Evolutionary conservation across 2,888 invertebrate genomes (phyloP).

Genomic region (Cordilura impudica): DNA sequence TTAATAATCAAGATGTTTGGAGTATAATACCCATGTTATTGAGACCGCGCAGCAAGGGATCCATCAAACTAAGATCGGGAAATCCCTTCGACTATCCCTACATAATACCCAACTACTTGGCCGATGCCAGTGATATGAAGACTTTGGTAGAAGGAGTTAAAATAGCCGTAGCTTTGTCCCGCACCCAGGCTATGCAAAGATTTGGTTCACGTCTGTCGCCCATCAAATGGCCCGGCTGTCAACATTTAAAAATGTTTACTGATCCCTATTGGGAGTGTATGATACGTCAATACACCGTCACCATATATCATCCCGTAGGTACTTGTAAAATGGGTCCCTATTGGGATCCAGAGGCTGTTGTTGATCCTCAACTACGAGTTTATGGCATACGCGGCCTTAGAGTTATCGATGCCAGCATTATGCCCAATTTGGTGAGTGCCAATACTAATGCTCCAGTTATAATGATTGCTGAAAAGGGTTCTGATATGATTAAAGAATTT

Average conservation of each 20-base stretch:
- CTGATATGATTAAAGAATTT: conserved; percentile 91
- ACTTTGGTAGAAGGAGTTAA: conserved; percentile 91
- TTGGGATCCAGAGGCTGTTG: conserved; percentile 90
- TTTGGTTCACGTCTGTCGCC: conserved; percentile 86
- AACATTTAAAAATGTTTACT: conserved; percentile 82
- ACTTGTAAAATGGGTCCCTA: conserved; percentile 94
- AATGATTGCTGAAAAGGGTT: conserved; percentile 94
- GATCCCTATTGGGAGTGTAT: conserved; percentile 93
- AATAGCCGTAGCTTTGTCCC: conserved; percentile 88
- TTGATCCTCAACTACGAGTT: conserved; percentile 87
- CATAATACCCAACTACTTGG: conserved; percentile 94
- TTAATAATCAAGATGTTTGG: conserved; percentile 88
- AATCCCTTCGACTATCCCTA: conserved; percentile 93
- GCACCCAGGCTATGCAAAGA: conserved; percentile 86
- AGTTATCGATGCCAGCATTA: conserved; percentile 91
- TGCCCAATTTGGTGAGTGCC: conserved; percentile 91
- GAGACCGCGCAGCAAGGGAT: conserved; percentile 90
- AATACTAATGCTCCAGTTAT: conserved; percentile 92
- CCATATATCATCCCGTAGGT: conserved; percentile 92
- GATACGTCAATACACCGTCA: conserved; percentile 89
- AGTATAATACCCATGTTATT: conserved; percentile 90
- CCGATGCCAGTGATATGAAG: conserved; percentile 87
- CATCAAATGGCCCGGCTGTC: conserved; percentile 88
- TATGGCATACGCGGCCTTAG: conserved; percentile 88
- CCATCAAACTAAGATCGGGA: conserved; percentile 87